phyloP scores from a whole-genome alignment of 1,140 invertebrate species.

The Andricus grossulariae region DNA sequence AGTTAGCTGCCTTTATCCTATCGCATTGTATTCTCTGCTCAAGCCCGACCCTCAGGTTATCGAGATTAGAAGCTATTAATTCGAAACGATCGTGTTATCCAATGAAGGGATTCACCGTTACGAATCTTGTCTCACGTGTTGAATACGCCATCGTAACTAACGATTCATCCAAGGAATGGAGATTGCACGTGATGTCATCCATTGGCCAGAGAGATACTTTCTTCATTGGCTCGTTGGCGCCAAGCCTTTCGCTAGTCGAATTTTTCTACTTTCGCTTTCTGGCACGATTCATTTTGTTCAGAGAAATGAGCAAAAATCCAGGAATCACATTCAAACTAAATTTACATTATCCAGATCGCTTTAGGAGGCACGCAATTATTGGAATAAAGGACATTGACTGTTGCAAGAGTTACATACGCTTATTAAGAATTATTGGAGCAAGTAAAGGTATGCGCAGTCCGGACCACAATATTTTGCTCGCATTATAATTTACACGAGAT shows the following conservation, averaged over 20 bases:
- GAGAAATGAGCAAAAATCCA: too few relatives aligned
- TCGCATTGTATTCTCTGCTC: constrained; percentile 45
- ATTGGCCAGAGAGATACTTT: background rate
- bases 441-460: constrained; percentile 48
- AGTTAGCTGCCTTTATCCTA: constrained; percentile 28
- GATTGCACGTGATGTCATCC: background rate
- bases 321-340: background rate
- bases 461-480: constrained; percentile 20
- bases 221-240: background rate
- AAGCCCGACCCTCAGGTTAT: constrained; percentile 30
- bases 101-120: background rate
- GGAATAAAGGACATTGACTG: constrained; percentile 45
- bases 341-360: background rate
- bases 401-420: constrained; percentile 55
- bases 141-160: constrained; percentile 1
- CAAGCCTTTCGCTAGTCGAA: background rate
- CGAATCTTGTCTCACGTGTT: background rate
- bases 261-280: constrained; percentile 6
- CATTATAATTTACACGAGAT: constrained; percentile 13
- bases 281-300: background rate
- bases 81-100: constrained; percentile 34
- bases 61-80: constrained; percentile 46
- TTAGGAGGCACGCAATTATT: background rate
- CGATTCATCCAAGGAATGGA: background rate
- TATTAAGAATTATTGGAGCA: constrained; percentile 65